Conservation (phyloP, 2,888 invertebrate species). For the Thymelicus acteon region DNA sequence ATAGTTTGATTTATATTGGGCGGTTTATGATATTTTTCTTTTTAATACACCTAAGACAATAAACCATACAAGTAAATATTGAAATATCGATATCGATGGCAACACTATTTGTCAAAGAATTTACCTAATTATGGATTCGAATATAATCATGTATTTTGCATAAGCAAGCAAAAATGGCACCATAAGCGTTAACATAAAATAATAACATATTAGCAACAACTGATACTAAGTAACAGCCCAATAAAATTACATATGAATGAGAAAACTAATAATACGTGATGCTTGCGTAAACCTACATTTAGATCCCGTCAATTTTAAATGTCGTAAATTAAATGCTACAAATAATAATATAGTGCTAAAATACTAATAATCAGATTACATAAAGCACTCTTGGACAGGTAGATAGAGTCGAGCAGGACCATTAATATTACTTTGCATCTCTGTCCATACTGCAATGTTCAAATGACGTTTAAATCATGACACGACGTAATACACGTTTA, state of each 20-base stretch:
- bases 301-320: conserved; percentile 42
- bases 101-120: no score
- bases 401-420: conserved; percentile 46
- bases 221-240: conserved; percentile 67
- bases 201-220: conserved; percentile 42
- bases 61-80: no score
- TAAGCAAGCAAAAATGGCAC: conserved; percentile 59
- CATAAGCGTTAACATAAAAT: conserved; percentile 50
- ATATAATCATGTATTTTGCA: conserved; percentile 5
- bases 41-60: no score
- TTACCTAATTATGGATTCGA: no score
- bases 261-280: conserved; percentile 50
- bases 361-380: conserved; percentile 58
- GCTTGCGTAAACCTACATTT: conserved; percentile 39
- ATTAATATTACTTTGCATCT: not conserved
- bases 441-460: not conserved
- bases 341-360: conserved; percentile 50
- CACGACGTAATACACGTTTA: no score
- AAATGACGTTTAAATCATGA: no score
- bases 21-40: no score
- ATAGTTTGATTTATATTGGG: no score
- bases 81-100: no score
- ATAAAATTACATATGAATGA: conserved; percentile 48
- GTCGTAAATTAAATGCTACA: conserved; percentile 60
- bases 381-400: conserved; percentile 67